A percentile compares a stretch with the other conserved stretches of the same genome.
These are phyloP conservation scores for Hydrolagus affinis DNA, from an alignment of 2,113 vertebrate genomes.

Conservation along the genomic window DNA sequence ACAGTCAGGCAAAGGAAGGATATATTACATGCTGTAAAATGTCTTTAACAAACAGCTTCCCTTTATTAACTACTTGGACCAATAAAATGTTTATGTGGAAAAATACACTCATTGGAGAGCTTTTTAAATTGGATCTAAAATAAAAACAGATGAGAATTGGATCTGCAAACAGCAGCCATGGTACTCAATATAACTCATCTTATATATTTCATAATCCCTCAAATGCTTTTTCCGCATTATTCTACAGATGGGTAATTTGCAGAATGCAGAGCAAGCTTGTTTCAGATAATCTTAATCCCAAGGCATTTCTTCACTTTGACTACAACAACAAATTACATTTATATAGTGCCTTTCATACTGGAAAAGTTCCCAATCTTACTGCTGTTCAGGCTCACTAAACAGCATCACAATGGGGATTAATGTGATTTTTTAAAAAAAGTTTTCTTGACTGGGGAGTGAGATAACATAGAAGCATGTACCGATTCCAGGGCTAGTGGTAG, in stretches of 20 bases:
- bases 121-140: background rate
- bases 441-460: background rate
- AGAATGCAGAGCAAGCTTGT: background rate
- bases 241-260: background rate
- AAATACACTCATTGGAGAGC: background rate
- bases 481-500: background rate
- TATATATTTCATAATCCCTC: background rate
- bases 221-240: background rate
- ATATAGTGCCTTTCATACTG: background rate
- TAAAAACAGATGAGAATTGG: background rate
- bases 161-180: background rate
- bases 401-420: background rate
- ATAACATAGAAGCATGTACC: background rate
- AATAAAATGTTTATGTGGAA: background rate
- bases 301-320: background rate
- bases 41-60: background rate
- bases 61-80: background rate
- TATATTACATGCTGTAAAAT: too few species aligned
- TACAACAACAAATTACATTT: background rate
- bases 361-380: background rate
- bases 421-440: background rate
- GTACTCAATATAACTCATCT: background rate
- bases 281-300: background rate
- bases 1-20: too few species aligned
- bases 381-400: background rate